Percentiles rank a stretch among this genome's conserved stretches.
phyloP scores from a whole-genome alignment of 2,888 invertebrate genomes.

The Pinctada fucata region DNA sequence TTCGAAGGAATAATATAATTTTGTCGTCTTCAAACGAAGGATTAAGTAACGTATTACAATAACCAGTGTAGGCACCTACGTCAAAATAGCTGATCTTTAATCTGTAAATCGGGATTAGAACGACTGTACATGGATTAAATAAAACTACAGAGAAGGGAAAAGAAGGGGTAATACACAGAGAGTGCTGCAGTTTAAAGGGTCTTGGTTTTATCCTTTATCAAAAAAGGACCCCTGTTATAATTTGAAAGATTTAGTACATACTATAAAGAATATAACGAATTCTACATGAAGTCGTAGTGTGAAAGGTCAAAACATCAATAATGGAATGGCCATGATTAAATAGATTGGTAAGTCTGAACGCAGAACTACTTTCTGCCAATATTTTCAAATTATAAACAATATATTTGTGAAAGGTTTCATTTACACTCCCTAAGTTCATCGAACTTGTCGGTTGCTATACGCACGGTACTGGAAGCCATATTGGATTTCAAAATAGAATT shows the following conservation, averaged over 20 bases:
- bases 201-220: background rate
- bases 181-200: background rate
- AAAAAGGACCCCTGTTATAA: background rate
- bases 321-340: conserved; percentile 21
- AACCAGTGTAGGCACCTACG: background rate
- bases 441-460: background rate
- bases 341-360: background rate
- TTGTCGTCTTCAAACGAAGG: background rate
- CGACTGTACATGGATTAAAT: background rate
- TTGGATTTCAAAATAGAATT: background rate
- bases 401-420: background rate
- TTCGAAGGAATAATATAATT: background rate
- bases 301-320: conserved; percentile 16
- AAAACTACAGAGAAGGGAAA: background rate
- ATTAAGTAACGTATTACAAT: background rate
- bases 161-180: background rate
- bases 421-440: background rate
- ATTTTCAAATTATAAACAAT: background rate
- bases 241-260: background rate
- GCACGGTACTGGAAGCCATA: background rate
- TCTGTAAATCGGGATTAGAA: background rate
- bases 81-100: background rate
- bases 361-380: background rate
- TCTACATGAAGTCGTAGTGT: background rate
- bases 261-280: background rate